These are phyloP conservation scores for human (Homo sapiens) DNA, from an alignment of 2,113 vertebrate genomes.

Conservation along the genomic window GRCh38 chr14:67250001-67250500, in stretches of 20 bases:
- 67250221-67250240: not conserved
- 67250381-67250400: not conserved
- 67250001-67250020: slow-evolving; percentile 6
- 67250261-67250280: not conserved
- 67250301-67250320: not conserved
- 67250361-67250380: not conserved
- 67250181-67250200: not conserved
- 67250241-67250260: not conserved
- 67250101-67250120: not conserved
- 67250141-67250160: not conserved
- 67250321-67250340: not conserved
- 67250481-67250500: not conserved
- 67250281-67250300: not conserved
- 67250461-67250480: not conserved
- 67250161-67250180: not conserved
- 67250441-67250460: not conserved
- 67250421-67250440: not conserved
- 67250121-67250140: not conserved
- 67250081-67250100: not conserved
- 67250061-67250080: not conserved
- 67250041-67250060: not conserved
- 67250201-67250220: not conserved
- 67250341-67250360: not conserved
- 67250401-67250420: not conserved
- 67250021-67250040: not conserved